These are phyloP conservation scores for Apocrypta bakeri DNA, from an alignment of 1,140 invertebrate genomes.

Conservation along the genomic window DNA sequence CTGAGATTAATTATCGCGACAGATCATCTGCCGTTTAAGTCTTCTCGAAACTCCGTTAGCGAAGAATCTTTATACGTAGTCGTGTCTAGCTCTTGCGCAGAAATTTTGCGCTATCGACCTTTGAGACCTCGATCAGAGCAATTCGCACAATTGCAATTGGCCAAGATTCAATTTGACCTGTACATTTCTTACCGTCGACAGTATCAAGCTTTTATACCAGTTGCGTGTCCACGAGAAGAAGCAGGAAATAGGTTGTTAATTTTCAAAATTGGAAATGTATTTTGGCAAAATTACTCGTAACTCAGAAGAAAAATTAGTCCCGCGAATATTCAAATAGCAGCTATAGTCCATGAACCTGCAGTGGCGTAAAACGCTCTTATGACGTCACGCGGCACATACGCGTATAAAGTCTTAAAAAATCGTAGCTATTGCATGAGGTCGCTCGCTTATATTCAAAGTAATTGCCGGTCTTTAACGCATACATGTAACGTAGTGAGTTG, in stretches of 20 bases:
- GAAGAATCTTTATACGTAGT: no score
- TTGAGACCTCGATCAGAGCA: not conserved
- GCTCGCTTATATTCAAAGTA: not conserved
- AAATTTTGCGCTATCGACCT: not conserved
- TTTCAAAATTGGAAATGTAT: no score
- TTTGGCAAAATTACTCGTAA: no score
- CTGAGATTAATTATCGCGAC: not conserved
- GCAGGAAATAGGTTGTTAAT: no score
- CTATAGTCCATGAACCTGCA: not conserved
- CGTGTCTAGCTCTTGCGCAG: not conserved
- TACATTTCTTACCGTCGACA: not conserved
- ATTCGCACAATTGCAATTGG: slow-evolving; percentile 11
- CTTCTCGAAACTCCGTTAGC: not conserved
- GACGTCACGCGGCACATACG: no score
- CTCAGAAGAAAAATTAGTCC: no score
- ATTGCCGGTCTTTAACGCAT: not conserved
- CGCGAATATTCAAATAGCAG: no score
- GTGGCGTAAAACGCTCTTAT: not conserved
- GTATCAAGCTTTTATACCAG: not conserved
- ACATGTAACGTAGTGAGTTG: not conserved
- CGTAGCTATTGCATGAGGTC: no score
- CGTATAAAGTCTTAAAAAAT: not conserved
- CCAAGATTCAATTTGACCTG: slow-evolving; percentile 10
- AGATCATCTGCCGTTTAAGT: not conserved
- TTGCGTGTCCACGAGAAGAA: not conserved